phyloP scores from a whole-genome alignment of 2,113 vertebrate species.

The Cricetomys ansorgei region DNA sequence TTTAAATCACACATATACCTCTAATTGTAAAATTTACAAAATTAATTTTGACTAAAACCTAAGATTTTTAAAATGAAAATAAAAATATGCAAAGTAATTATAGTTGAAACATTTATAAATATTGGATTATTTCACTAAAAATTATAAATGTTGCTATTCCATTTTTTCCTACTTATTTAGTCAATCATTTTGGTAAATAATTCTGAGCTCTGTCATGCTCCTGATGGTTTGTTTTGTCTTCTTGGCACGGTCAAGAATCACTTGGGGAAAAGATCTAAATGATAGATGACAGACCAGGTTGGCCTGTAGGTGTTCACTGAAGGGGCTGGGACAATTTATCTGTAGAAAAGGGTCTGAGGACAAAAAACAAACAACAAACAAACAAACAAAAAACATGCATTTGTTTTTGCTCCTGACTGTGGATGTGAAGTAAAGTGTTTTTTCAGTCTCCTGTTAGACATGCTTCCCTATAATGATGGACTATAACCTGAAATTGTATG shows the following conservation, averaged over 20 bases:
- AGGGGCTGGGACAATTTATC: neutral
- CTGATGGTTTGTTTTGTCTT: neutral
- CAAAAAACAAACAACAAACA: too few species aligned
- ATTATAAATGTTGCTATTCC: neutral
- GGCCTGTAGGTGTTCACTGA: too few species aligned
- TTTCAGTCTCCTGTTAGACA: neutral
- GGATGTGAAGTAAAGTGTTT: neutral
- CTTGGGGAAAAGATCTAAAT: neutral
- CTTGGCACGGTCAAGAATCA: neutral
- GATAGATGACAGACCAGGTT: neutral
- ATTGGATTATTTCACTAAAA: neutral
- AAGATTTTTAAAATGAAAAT: neutral
- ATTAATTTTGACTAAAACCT: neutral
- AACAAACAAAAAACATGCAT: too few species aligned
- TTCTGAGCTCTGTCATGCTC: neutral
- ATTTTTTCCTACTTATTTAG: neutral
- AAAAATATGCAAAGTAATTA: neutral
- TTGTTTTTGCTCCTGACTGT: neutral
- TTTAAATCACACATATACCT: slow-evolving; percentile 13
- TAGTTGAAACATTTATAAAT: neutral
- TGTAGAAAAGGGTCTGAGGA: neutral
- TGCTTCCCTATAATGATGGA: neutral
- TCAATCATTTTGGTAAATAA: neutral
- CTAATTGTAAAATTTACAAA: neutral
- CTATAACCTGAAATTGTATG: neutral